Base-by-base conservation (phyloP, 2,797 vertebrate genomes). In the Danio albolineatus region DNA sequence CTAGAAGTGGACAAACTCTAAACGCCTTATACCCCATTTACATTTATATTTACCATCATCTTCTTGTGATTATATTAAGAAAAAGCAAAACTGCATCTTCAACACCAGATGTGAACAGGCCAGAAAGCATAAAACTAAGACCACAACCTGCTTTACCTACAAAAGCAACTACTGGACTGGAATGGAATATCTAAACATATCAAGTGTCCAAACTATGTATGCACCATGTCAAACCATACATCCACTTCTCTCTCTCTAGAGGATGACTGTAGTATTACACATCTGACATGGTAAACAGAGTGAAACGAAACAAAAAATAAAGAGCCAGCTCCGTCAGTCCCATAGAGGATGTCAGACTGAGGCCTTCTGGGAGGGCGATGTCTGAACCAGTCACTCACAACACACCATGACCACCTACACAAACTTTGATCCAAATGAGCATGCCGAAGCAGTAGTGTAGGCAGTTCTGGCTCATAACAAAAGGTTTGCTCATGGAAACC, bases 281-380 rank as follows among this genome's bases (percentile, higher is more conserved):
- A 87, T 86, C 90, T 83, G 90, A 91, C 89, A 86, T 80, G 90
- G 89, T 86, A 84, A 92, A 88, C 79, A 69, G 87, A 90, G 88
- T 87, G 89, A 88, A 91, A 89, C 89, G 44, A 53, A 10, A 56
- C 28, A 14, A 48, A 78, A 85, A 85, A 72, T 21, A 6, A 28
- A 28, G n/a, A 57, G 78, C 54, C 78, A 44, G 7, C 17, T 67
- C 43, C 53, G 59, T 13, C 49, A 44, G 49, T 43, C 7, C 41
- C 12, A 6, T 16, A 1, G 54, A 53, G 48, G n/a, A 41, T 61
- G 56, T 70, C 59, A 60, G 38, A 19, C 7, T 64, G 43, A 57
- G 54, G 56, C 53, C 41, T 39, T 57, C 41, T 73, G 73, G 66
- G 57, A 57, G 10, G 39, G 44, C 10, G 10, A 36, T 7, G 38